Conservation (phyloP, 2,888 invertebrate genomes). For the Dynastes hyllus region DNA sequence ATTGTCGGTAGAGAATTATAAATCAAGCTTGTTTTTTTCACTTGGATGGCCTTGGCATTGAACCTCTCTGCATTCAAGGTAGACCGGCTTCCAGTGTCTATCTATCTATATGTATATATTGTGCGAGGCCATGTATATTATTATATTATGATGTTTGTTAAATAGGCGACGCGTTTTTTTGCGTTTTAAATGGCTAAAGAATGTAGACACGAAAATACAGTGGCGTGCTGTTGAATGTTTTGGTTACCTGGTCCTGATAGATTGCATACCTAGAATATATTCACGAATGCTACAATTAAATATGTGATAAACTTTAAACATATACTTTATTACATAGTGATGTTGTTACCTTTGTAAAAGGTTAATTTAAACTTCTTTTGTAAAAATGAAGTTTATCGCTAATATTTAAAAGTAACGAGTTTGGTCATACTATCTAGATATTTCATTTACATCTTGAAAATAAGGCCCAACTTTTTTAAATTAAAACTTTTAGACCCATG, state of each 20-base stretch:
- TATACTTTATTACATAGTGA: too few relatives aligned
- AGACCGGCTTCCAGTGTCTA: constrained; percentile 38
- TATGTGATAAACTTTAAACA: too few relatives aligned
- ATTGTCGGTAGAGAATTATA: constrained; percentile 37
- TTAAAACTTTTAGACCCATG: too few relatives aligned
- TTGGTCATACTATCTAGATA: too few relatives aligned
- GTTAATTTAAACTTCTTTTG: too few relatives aligned
- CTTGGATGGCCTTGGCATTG: constrained; percentile 53
- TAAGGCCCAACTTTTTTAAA: too few relatives aligned
- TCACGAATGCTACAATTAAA: too few relatives aligned
- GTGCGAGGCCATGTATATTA: constrained; percentile 51
- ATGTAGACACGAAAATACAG: constrained; percentile 3
- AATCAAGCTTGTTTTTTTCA: constrained; percentile 48
- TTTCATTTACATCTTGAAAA: too few relatives aligned
- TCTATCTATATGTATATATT: constrained; percentile 28
- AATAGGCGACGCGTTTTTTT: constrained; percentile 38
- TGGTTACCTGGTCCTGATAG: neutral
- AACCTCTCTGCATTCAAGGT: constrained; percentile 55
- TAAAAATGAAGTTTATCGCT: too few relatives aligned
- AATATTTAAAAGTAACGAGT: too few relatives aligned
- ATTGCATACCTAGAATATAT: too few relatives aligned
- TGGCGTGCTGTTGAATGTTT: neutral
- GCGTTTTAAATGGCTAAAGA: constrained; percentile 40
- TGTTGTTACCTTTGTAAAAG: too few relatives aligned
- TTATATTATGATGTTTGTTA: constrained; percentile 37